phyloP scores from a whole-genome alignment of 2,113 vertebrate species.

The Fulica atra region DNA sequence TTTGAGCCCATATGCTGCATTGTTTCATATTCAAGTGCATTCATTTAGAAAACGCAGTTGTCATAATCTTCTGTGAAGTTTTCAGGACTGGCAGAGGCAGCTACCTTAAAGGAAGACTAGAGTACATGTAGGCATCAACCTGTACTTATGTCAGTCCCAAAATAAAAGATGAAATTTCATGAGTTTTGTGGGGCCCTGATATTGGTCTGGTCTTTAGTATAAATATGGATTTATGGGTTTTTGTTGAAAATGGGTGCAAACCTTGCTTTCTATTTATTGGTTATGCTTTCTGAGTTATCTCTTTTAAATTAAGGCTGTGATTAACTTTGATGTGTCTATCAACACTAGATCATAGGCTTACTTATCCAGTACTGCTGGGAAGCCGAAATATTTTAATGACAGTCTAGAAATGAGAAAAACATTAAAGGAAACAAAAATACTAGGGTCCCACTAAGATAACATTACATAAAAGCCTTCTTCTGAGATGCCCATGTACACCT shows the following conservation, averaged over 20 bases:
- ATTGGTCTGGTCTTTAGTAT: neutral
- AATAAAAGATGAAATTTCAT: neutral
- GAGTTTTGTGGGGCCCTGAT: neutral
- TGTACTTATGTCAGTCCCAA: neutral
- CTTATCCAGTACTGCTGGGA: neutral
- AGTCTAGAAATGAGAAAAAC: slow-evolving; percentile 17
- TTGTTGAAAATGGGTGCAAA: neutral
- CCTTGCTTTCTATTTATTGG: neutral
- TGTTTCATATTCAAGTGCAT: neutral
- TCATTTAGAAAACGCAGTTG: neutral
- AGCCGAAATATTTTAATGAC: slow-evolving; percentile 46
- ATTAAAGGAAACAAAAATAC: neutral
- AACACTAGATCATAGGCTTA: slow-evolving; percentile 29
- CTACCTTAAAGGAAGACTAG: neutral
- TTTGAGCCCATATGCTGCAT: neutral
- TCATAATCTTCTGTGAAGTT: neutral
- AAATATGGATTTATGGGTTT: neutral
- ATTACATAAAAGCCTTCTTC: neutral
- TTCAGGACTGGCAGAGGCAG: neutral
- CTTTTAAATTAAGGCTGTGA: slow-evolving; percentile 21
- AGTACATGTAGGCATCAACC: neutral
- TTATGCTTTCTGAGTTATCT: slow-evolving; percentile 31
- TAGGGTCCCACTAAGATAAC: neutral
- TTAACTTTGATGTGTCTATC: slow-evolving; percentile 63
- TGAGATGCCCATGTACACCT: neutral